Evolutionary conservation across 1,140 invertebrate genomes (phyloP).

Genomic region (Drosophila bipectinata): DNA sequence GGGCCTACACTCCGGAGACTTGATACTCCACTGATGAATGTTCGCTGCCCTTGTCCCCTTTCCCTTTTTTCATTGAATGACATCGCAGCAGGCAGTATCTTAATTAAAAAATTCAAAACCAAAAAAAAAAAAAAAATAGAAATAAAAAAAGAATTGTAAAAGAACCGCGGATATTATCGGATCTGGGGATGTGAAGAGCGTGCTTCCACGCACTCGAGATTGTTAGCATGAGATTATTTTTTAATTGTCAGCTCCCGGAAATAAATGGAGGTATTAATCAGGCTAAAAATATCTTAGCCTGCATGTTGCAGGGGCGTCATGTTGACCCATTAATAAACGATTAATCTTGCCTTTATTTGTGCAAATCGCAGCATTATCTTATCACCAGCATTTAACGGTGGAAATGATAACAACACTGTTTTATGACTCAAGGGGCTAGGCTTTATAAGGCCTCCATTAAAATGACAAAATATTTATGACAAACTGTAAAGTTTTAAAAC

Average conservation of each 20-base stretch:
- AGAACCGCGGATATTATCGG: slow-evolving; percentile 48
- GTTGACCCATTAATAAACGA: slow-evolving; percentile 35
- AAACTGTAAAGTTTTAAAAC: not conserved
- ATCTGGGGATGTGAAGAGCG: slow-evolving; percentile 26
- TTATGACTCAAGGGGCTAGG: not conserved
- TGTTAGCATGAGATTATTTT: slow-evolving; percentile 18
- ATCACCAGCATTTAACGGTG: slow-evolving; percentile 15
- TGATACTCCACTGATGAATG: slow-evolving; percentile 43
- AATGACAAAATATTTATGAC: slow-evolving; percentile 10
- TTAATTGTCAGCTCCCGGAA: slow-evolving; percentile 47
- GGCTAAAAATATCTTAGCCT: slow-evolving; percentile 40
- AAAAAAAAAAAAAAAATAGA: slow-evolving; percentile 2
- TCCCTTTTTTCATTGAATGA: slow-evolving; percentile 38
- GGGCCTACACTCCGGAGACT: slow-evolving; percentile 1
- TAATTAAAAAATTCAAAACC: slow-evolving; percentile 47
- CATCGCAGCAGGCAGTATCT: slow-evolving; percentile 45
- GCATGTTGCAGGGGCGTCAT: slow-evolving; percentile 17
- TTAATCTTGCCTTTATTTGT: slow-evolving; percentile 27
- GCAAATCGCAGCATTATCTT: slow-evolving; percentile 39
- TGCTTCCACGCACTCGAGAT: slow-evolving; percentile 46
- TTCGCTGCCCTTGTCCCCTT: slow-evolving; percentile 6
- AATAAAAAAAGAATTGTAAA: not conserved
- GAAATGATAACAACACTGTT: slow-evolving; percentile 14
- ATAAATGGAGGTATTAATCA: slow-evolving; percentile 31
- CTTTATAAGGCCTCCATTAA: not conserved